phyloP scores from a whole-genome alignment of 2,113 vertebrate genomes.

The Hippocampus zosterae region DNA sequence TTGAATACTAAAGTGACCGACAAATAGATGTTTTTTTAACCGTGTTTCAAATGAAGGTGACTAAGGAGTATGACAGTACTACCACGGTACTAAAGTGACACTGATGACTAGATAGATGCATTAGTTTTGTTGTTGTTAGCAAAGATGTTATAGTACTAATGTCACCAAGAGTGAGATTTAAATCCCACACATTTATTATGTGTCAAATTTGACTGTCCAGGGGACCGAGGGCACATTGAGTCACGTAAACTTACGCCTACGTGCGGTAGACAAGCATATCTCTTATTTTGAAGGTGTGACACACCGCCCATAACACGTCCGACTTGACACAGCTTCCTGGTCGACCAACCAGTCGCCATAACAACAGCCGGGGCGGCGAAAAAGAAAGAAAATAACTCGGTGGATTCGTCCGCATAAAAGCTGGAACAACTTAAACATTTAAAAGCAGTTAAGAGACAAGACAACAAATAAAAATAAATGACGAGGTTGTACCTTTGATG shows the following conservation, averaged over 20 bases:
- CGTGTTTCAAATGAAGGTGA: too few relatives aligned
- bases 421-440: background rate
- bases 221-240: background rate
- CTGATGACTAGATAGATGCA: too few relatives aligned
- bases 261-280: too few relatives aligned
- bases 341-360: constrained; percentile 42
- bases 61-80: too few relatives aligned
- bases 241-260: background rate
- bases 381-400: background rate
- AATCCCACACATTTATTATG: background rate
- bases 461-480: background rate
- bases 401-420: constrained; percentile 7
- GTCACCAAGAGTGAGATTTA: too few relatives aligned
- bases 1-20: too few relatives aligned
- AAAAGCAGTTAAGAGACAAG: background rate
- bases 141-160: too few relatives aligned
- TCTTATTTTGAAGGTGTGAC: constrained; percentile 33
- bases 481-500: background rate
- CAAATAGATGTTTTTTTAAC: too few relatives aligned
- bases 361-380: constrained; percentile 35
- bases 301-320: rapidly evolving
- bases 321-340: constrained; percentile 19
- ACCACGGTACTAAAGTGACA: too few relatives aligned
- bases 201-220: background rate
- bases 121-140: too few relatives aligned